Percentiles rank a stretch among this genome's conserved stretches.
Conservation (phyloP, 2,113 vertebrate species). For the Gasterosteus aculeatus region DNA sequence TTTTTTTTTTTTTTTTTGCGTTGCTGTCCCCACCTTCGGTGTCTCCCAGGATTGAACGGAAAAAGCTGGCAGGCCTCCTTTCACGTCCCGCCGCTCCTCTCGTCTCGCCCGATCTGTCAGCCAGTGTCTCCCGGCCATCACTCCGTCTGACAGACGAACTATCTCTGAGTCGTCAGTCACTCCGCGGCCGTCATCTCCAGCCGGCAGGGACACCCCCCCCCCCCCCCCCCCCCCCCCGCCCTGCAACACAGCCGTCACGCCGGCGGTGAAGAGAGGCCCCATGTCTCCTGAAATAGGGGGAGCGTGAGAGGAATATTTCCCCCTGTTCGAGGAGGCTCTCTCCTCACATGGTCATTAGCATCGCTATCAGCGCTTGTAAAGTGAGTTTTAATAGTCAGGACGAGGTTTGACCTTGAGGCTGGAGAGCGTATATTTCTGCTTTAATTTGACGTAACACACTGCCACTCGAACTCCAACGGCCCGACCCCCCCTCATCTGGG, state of each 20-base stretch:
- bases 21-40: constrained; percentile 32
- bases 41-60: constrained; percentile 45
- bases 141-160: constrained; percentile 70
- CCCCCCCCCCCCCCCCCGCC: constrained; percentile 60
- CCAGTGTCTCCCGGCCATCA: constrained; percentile 67
- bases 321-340: constrained; percentile 37
- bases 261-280: constrained; percentile 62
- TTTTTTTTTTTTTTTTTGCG: background rate
- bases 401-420: constrained; percentile 50
- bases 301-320: constrained; percentile 43
- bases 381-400: constrained; percentile 40
- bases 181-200: constrained; percentile 53
- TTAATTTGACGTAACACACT: constrained; percentile 39
- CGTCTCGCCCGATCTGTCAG: constrained; percentile 70
- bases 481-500: background rate
- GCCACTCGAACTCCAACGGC: constrained; percentile 2
- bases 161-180: constrained; percentile 73
- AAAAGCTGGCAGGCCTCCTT: constrained; percentile 63
- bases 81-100: constrained; percentile 40
- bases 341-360: constrained; percentile 42
- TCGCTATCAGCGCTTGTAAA: constrained; percentile 27
- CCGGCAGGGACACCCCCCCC: constrained; percentile 67
- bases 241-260: constrained; percentile 56
- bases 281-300: constrained; percentile 38
- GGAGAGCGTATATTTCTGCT: constrained; percentile 17